Conservation (phyloP, 2,888 invertebrate genomes). For the Coronaproctus castanopsis region DNA sequence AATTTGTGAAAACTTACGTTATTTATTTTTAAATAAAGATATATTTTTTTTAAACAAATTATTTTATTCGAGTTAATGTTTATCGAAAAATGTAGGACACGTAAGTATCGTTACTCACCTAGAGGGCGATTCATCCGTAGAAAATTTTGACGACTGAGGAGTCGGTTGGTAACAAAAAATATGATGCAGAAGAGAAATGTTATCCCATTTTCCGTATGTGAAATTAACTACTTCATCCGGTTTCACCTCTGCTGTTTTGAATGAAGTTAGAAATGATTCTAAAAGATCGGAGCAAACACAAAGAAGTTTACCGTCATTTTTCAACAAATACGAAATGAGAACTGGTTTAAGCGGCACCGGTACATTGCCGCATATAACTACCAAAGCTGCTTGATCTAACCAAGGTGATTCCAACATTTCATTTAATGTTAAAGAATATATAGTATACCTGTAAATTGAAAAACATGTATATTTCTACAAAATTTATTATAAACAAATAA, state of each 20-base stretch:
- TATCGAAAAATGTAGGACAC: too few species aligned
- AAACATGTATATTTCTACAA: not conserved
- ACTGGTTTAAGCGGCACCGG: constrained; percentile 40
- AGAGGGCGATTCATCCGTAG: constrained; percentile 30
- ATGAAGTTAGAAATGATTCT: constrained; percentile 54
- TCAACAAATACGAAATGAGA: constrained; percentile 47
- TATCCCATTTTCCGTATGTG: constrained; percentile 62
- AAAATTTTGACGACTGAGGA: constrained; percentile 42
- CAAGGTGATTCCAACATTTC: constrained; percentile 32
- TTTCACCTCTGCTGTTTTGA: constrained; percentile 58
- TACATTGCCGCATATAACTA: constrained; percentile 60
- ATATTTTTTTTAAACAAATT: too few species aligned
- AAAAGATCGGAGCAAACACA: constrained; percentile 63
- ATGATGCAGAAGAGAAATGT: constrained; percentile 68
- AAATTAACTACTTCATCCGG: constrained; percentile 51
- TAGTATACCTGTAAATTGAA: constrained; percentile 28
- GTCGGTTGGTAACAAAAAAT: constrained; percentile 75
- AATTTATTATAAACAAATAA: constrained; percentile 5
- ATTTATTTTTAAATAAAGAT: too few species aligned
- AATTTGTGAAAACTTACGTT: too few species aligned
- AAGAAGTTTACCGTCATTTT: constrained; percentile 46
- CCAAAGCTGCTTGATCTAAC: constrained; percentile 44
- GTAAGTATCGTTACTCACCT: too few species aligned
- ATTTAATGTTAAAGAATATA: constrained; percentile 28
- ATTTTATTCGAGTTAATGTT: too few species aligned